Evolutionary conservation across 2,797 vertebrate species (phyloP).

Genomic region (Lacerta bilineata): DNA sequence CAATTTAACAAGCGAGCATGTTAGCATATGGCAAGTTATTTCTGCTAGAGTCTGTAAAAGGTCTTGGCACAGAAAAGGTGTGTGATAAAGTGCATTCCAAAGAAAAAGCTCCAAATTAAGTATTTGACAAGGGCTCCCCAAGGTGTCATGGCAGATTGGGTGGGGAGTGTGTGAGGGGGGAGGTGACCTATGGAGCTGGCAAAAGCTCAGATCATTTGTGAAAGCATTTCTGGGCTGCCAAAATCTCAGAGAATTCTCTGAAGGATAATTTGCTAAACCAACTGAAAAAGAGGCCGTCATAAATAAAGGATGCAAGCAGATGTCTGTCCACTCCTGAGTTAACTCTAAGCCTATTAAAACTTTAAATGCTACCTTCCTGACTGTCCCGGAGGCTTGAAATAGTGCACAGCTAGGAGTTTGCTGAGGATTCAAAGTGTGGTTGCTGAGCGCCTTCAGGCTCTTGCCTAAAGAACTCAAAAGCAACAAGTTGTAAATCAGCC

Average conservation of each 20-base stretch:
- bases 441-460: conserved; percentile 31
- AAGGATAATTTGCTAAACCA: conserved; percentile 75
- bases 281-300: conserved; percentile 69
- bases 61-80: conserved; percentile 77
- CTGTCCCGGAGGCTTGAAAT: conserved; percentile 65
- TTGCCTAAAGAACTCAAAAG: conserved; percentile 5
- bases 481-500: background rate
- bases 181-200: conserved; percentile 59
- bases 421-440: conserved; percentile 32
- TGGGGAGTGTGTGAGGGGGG: conserved; percentile 15
- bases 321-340: conserved; percentile 65
- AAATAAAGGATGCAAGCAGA: conserved; percentile 72
- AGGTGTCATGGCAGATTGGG: conserved; percentile 22
- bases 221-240: conserved; percentile 70
- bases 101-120: conserved; percentile 72
- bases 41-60: conserved; percentile 67
- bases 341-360: conserved; percentile 77
- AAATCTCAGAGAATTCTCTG: conserved; percentile 73
- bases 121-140: conserved; percentile 76
- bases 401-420: conserved; percentile 45
- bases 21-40: conserved; percentile 69
- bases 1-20: conserved; percentile 69
- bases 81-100: conserved; percentile 77
- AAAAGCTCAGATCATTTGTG: conserved; percentile 71
- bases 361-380: conserved; percentile 68